These are phyloP conservation scores for Hypena proboscidalis DNA, from an alignment of 2,888 invertebrate genomes.

Conservation along the genomic window DNA sequence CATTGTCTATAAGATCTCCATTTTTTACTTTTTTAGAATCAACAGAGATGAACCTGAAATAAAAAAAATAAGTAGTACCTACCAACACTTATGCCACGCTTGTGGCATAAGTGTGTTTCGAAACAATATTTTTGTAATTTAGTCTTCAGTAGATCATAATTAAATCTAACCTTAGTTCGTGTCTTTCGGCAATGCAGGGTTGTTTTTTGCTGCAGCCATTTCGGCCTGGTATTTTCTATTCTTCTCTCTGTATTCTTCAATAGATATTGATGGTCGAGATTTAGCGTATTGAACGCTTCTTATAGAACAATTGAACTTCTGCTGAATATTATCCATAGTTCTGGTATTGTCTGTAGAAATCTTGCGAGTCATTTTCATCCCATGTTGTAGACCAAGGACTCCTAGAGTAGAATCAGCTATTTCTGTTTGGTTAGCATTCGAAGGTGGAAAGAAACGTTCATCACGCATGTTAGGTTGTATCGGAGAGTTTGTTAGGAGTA, in stretches of 20 bases:
- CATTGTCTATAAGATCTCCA: too few species aligned
- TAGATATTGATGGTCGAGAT: slow-evolving; percentile 3
- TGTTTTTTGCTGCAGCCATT: background rate
- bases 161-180: too few species aligned
- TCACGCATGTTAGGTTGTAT: slow-evolving; percentile 47
- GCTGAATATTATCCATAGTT: slow-evolving; percentile 60
- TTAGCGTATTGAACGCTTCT: slow-evolving; percentile 7
- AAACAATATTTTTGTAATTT: too few species aligned
- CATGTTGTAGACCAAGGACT: slow-evolving; percentile 54
- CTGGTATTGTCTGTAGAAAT: slow-evolving; percentile 73
- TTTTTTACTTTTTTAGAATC: too few species aligned
- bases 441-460: too few species aligned
- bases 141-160: too few species aligned
- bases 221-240: slow-evolving; percentile 4
- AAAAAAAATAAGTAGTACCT: too few species aligned
- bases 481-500: slow-evolving; percentile 39
- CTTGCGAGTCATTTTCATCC: slow-evolving; percentile 58
- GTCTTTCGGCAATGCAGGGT: background rate
- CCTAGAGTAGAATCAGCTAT: background rate
- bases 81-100: too few species aligned
- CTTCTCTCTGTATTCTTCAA: background rate
- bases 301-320: slow-evolving; percentile 19
- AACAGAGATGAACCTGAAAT: too few species aligned
- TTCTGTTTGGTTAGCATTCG: too few species aligned
- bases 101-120: too few species aligned